phyloP scores from a whole-genome alignment of 2,888 invertebrate genomes.

The Phengaris alcon region DNA sequence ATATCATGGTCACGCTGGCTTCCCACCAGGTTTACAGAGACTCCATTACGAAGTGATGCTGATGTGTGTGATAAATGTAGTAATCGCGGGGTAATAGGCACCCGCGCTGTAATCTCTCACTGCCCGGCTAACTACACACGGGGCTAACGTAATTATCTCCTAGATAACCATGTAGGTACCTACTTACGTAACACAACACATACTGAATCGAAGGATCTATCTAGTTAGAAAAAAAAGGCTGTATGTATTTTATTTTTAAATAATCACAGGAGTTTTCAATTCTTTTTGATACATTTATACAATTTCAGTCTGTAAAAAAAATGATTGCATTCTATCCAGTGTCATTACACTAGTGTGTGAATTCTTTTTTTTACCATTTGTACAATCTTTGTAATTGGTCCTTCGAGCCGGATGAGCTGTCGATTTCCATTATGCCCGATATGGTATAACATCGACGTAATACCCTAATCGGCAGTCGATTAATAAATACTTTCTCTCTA shows the following conservation, averaged over 20 bases:
- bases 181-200: not conserved
- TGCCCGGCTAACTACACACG: not conserved
- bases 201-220: not conserved
- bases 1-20: not conserved
- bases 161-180: not conserved
- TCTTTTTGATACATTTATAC: too few species aligned
- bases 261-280: too few species aligned
- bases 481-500: slow-evolving; percentile 26
- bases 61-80: not conserved
- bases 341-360: too few species aligned
- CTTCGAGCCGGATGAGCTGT: slow-evolving; percentile 16
- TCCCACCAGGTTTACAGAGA: not conserved
- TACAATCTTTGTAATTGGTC: not conserved
- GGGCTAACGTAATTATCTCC: not conserved
- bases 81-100: not conserved
- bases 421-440: slow-evolving; percentile 1
- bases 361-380: not conserved
- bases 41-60: not conserved
- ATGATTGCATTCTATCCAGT: too few species aligned
- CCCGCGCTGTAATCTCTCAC: not conserved
- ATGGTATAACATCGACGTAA: slow-evolving; percentile 14
- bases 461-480: not conserved
- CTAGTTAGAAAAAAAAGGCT: not conserved
- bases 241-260: too few species aligned
- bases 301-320: too few species aligned